phyloP scores from a whole-genome alignment of 1,140 invertebrate genomes.

The Leptinotarsa undecemlineata region DNA sequence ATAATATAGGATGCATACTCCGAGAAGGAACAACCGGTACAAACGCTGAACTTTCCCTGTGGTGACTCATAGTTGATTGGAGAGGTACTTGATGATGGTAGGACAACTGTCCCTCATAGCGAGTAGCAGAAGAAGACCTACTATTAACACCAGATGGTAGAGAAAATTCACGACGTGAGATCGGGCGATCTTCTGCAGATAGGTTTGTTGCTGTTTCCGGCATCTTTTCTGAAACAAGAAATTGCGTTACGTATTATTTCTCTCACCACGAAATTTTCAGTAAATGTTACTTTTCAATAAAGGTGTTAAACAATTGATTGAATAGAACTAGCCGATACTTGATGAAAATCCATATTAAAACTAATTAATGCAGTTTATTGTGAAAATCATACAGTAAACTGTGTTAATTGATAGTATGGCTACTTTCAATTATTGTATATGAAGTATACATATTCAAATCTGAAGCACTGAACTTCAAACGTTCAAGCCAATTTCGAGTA shows the following conservation, averaged over 20 bases:
- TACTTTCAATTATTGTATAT: too few relatives aligned
- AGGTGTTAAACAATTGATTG: too few relatives aligned
- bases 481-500: too few relatives aligned
- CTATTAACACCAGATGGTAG: constrained; percentile 40
- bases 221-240: constrained; percentile 40
- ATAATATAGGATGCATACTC: constrained; percentile 66
- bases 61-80: constrained; percentile 60
- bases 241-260: background rate
- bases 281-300: too few relatives aligned
- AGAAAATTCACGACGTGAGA: constrained; percentile 44
- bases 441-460: too few relatives aligned
- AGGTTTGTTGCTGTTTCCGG: constrained; percentile 42
- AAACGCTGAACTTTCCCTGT: constrained; percentile 79
- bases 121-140: constrained; percentile 53
- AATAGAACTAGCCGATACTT: too few relatives aligned
- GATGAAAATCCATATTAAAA: too few relatives aligned
- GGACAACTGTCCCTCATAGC: constrained; percentile 67
- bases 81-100: constrained; percentile 67
- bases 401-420: too few relatives aligned
- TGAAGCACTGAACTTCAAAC: too few relatives aligned
- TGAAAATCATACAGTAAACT: too few relatives aligned
- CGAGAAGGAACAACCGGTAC: constrained; percentile 83
- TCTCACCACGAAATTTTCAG: too few relatives aligned
- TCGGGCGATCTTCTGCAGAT: constrained; percentile 43
- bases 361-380: too few relatives aligned